Evolutionary conservation across 2,113 vertebrate species (phyloP), one percentile per base, ranked within the genome.

Genomic region (Podarcis muralis): DNA sequence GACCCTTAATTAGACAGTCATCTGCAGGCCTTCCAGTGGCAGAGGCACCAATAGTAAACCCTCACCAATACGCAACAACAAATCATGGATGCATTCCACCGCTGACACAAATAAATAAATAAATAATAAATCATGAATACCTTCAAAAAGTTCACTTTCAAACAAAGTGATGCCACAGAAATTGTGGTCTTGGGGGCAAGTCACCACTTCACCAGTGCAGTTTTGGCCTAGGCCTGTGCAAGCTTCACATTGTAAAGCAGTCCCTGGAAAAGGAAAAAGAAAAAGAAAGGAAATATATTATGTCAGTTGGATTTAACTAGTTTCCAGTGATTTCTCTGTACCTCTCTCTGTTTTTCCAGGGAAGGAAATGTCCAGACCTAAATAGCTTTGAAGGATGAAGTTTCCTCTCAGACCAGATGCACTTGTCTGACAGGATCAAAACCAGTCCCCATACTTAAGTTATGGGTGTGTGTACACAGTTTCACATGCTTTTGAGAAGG

Each of bases 231-330:
- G 68, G 15, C 48, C 53, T 3, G 37, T 74, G 79, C 86, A 87
- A 23, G 74, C 35, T 81, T 87, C 86, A 81, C 86, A 87, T 74
- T 87, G 48, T 20, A 87, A 69, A 81, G 86, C 68, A 87, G 69
- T 65, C 53, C 79, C 86, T 87, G 18, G 68, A 62, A 13, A 35
- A 81, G 5, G 12, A 8, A 43, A 4, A 78, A 0, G 2, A 30
- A 37, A 35, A 15, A 27, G 48, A 62, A 53, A 32, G 9, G 81
- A 59, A 75, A 84, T 3, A 9, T 37, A 35, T 30, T 69, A n/a
- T 30, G 9, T 15, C 43, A 40, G 12, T n/a, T n/a, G 7, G 22
- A 16, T 32, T 84, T 74, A 35, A 5, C 43, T 11, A 80, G 7
- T 83, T 69, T n/a, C 37, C 11, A 16, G 5, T 27, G 2, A 32